phyloP scores from a whole-genome alignment of 2,113 vertebrate species.

The Cottus gobio region DNA sequence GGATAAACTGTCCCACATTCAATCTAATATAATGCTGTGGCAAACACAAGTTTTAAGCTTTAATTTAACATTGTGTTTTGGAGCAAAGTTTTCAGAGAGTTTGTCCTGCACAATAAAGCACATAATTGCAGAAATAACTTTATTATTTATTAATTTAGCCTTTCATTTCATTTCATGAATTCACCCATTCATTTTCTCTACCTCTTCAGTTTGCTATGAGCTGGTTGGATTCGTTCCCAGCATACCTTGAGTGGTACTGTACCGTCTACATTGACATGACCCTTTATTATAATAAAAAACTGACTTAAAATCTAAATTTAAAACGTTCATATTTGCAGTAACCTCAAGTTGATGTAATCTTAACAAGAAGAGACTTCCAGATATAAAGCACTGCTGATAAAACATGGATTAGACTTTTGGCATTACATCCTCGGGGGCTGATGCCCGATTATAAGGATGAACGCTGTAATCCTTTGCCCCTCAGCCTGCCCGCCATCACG shows the following conservation, averaged over 20 bases:
- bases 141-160: conserved; percentile 1
- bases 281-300: neutral
- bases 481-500: conserved; percentile 12
- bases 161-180: conserved; percentile 4
- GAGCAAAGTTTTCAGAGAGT: neutral
- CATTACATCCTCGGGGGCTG: conserved; percentile 41
- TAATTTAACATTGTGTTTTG: neutral
- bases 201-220: neutral
- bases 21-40: conserved; percentile 1
- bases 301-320: conserved; percentile 3
- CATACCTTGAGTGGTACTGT: neutral
- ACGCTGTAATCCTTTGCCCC: conserved; percentile 60
- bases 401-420: conserved; percentile 43
- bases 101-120: neutral
- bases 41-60: neutral
- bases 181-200: neutral
- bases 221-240: neutral
- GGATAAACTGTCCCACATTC: neutral
- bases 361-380: conserved; percentile 7
- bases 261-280: neutral
- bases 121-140: neutral
- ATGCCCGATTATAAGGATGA: conserved; percentile 59
- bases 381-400: conserved; percentile 44
- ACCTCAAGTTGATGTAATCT: neutral
- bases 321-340: neutral